Evolutionary conservation across 2,888 invertebrate species (phyloP).

Genomic region (Griposia aprilina): DNA sequence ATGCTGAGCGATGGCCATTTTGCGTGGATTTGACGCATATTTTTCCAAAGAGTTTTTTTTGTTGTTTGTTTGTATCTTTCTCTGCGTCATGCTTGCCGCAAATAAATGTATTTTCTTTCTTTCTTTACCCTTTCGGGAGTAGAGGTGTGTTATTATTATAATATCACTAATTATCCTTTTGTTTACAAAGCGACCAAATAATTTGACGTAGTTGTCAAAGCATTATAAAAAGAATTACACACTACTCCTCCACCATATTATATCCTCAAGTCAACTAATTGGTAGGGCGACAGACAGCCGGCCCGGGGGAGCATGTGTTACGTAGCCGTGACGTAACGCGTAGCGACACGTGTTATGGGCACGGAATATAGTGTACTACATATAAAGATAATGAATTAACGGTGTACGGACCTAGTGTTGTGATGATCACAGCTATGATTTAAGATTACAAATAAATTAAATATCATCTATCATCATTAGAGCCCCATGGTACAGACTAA

Average conservation of each 20-base stretch:
- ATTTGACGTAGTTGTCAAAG: not conserved
- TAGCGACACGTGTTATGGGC: slow-evolving; percentile 21
- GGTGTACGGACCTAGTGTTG: too few relatives aligned
- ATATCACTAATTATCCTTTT: not conserved
- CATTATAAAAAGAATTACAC: slow-evolving; percentile 1
- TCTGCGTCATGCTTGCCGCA: too few relatives aligned
- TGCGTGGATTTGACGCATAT: too few relatives aligned
- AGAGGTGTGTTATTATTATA: not conserved
- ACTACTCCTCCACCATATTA: not conserved
- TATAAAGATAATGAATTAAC: slow-evolving; percentile 8
- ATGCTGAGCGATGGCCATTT: too few relatives aligned
- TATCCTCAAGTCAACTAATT: slow-evolving; percentile 51
- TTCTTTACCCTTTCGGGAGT: not conserved
- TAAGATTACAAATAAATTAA: not conserved
- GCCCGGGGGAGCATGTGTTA: slow-evolving; percentile 51
- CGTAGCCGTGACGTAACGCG: slow-evolving; percentile 35
- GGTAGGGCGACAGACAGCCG: slow-evolving; percentile 57
- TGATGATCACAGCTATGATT: not conserved
- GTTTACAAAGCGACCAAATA: not conserved
- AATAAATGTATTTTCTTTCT: too few relatives aligned
- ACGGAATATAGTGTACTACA: slow-evolving; percentile 18
- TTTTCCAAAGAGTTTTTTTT: too few relatives aligned
- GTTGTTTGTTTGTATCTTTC: too few relatives aligned
- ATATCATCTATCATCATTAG: not conserved
- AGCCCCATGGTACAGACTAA: too few relatives aligned